phyloP scores from a whole-genome alignment of 2,888 invertebrate genomes.

The Acanthosepion esculentum region DNA sequence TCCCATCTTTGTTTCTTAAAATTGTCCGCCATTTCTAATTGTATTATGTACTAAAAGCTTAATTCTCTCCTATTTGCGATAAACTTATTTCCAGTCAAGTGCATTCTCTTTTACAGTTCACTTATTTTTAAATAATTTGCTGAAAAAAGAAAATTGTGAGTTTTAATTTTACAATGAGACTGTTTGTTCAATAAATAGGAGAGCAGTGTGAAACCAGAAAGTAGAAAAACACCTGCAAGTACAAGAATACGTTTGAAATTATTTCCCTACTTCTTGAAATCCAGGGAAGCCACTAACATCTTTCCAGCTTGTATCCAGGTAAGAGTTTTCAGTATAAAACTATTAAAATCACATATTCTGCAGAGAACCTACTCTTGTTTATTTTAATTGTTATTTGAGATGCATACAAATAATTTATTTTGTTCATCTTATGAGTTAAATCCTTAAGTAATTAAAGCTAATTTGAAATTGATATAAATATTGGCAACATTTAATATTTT shows the following conservation, averaged over 20 bases:
- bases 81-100: background rate
- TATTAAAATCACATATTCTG: no score
- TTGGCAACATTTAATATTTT: no score
- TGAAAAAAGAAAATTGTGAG: background rate
- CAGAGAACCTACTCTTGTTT: background rate
- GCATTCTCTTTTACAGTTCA: background rate
- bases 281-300: conserved; percentile 75
- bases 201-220: conserved; percentile 77
- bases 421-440: no score
- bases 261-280: conserved; percentile 85
- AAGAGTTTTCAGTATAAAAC: conserved; percentile 46
- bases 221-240: conserved; percentile 85
- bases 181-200: background rate
- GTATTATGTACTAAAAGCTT: no score
- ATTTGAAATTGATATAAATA: no score
- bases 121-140: background rate
- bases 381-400: background rate
- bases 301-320: conserved; percentile 87
- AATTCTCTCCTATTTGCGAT: background rate
- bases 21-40: no score
- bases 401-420: background rate
- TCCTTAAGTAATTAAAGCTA: no score
- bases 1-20: no score
- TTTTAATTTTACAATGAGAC: background rate
- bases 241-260: conserved; percentile 89